Base-by-base conservation (phyloP, 2,113 vertebrate genomes). In the Aplodontia rufa region DNA sequence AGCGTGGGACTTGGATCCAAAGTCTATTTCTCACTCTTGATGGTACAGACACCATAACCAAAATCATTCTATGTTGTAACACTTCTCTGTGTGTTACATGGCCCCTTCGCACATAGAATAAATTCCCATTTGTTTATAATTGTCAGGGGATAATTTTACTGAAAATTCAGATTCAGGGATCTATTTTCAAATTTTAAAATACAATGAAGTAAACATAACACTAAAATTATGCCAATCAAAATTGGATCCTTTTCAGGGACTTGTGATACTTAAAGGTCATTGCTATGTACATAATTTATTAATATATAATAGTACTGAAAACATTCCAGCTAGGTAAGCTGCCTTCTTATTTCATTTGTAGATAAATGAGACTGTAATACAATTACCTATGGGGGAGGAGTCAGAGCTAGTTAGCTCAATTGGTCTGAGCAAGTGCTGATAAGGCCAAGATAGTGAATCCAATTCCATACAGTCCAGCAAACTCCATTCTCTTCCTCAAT, bases 211-310 rank as follows among this genome's bases (percentile, higher is more conserved):
- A 49, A 37, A 68, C 45, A 75, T 79, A 92, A 83, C 66, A 45
- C 45, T 85, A 85, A 95, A 94, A 85, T 53, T 37, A 74, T 79
- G 12, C 86, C 71, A 75, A 91, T 97, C 55, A 88, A 94, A 95
- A 94, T 72, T 49, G 76, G 75, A 92, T 91, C 42, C 83, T 92
- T 96, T 66, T 92, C 49, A 90, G 75, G 76, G 49, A 64, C 74
- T 96, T 71, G 68, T 64, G 47, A 49, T 82, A 14, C 47, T 55
- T 82, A 90, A 92, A 97, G 66, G 49, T 47, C 93, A 95, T 91
- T 37, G 42, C 45, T 95, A 4, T 81, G 32, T 94, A 83, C 91
- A 92, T 97, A 87, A 94, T 95, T 95, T 91, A 97, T 97, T 64
- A 94, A 37, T 53, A 45, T 82, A 82, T 69, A 85, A 74, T 96